Evolutionary conservation across 1,140 invertebrate species (phyloP), one percentile per base, ranked within the genome.

Genomic region (Cotesia glomerata): DNA sequence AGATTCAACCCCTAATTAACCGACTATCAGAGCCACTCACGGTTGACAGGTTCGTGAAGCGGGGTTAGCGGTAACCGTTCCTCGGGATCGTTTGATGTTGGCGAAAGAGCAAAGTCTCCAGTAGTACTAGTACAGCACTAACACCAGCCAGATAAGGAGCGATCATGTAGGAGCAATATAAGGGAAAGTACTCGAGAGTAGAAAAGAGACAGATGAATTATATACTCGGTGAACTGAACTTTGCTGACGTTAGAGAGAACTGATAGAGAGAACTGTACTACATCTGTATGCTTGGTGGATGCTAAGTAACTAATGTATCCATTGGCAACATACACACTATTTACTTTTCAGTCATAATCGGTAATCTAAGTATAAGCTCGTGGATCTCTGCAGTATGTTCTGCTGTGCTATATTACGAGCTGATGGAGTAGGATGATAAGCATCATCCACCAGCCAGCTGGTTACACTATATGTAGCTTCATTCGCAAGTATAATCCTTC

Each of bases 271-370:
- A 9, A 45, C 5, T 7, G 11, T 45, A 45, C 39, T 45, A 45
- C 9, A 39, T 39, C 5, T 39, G 9, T 45, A 45, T 45, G 39
- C 2, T 9, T 45, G 39, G 39, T 45, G 39, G 7, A 45, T 45
- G 2, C 39, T 9, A 45, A 45, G 39, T 65, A 3, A 51, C n/a
- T 39, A 61, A 49, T 73, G 62, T 67, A 66, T 67, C 35, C 56
- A 65, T 51, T 76, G 72, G 68, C 64, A 62, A 74, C 72, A 61
- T 63, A 39, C 71, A 73, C 66, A 76, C 74, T 80, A 80, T 83
- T 80, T 80, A 78, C 77, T 67, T 77, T 76, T 74, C 75, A 72
- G 69, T 74, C 76, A 78, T 81, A 82, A 83, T 82, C 77, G 75
- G 58, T 54, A 70, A 74, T 74, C 68, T 71, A 75, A 71, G 72